A percentile compares a stretch with the other conserved stretches of the same genome.
phyloP scores from a whole-genome alignment of 2,888 invertebrate genomes.

The Syrphus vitripennis region DNA sequence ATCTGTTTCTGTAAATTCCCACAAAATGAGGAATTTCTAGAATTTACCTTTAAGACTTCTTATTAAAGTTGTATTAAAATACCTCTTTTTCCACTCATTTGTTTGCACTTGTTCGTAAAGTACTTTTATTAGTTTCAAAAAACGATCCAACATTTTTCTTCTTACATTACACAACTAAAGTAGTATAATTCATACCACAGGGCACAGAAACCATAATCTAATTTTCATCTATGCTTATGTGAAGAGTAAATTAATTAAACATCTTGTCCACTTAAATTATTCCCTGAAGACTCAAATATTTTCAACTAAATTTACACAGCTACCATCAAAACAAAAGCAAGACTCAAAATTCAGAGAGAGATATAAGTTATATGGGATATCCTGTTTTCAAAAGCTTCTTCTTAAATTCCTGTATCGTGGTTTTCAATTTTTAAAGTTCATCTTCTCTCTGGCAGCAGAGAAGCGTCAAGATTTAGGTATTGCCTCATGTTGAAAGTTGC shows the following conservation, averaged over 20 bases:
- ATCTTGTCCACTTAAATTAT: constrained; percentile 9
- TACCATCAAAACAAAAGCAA: background rate
- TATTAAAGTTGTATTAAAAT: no score
- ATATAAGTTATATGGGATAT: background rate
- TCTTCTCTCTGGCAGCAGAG: background rate
- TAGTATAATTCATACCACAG: no score
- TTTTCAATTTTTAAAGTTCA: background rate
- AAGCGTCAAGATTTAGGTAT: background rate
- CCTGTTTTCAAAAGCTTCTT: background rate
- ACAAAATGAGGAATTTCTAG: no score
- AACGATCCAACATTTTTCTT: no score
- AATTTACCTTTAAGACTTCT: no score
- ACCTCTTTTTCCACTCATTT: no score
- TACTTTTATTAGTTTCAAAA: no score
- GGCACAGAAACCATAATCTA: background rate
- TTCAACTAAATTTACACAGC: no score
- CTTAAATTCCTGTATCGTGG: background rate
- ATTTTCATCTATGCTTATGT: background rate
- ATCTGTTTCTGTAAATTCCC: no score
- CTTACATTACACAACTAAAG: no score
- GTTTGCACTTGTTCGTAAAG: no score
- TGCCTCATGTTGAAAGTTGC: background rate
- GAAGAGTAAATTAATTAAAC: background rate
- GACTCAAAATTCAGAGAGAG: background rate
- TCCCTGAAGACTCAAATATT: background rate